Evolutionary conservation across 2,797 vertebrate genomes (phyloP).

Genomic region (Mallotus villosus): DNA sequence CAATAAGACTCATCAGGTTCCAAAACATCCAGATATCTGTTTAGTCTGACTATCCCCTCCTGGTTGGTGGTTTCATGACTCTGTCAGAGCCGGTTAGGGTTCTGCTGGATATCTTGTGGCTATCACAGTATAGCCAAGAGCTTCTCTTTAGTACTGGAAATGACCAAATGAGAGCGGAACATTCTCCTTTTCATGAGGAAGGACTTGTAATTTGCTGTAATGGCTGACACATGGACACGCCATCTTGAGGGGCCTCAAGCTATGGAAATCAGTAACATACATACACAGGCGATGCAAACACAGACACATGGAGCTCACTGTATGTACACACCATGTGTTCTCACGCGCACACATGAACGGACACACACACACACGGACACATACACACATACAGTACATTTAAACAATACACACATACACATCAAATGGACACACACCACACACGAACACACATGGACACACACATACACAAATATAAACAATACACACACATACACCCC

Average conservation of each 20-base stretch:
- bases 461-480: conserved; percentile 12
- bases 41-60: conserved; percentile 33
- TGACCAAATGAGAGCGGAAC: conserved; percentile 68
- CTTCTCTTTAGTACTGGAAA: conserved; percentile 65
- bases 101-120: conserved; percentile 46
- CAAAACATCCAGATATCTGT: conserved; percentile 34
- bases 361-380: conserved; percentile 5
- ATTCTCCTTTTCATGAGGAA: conserved; percentile 55
- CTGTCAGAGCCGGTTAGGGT: conserved; percentile 46
- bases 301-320: neutral
- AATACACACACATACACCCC: conserved; percentile 6
- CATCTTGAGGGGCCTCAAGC: conserved; percentile 53
- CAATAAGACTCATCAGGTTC: conserved; percentile 30
- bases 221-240: conserved; percentile 71
- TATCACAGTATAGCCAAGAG: conserved; percentile 52
- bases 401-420: conserved; percentile 16
- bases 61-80: conserved; percentile 43
- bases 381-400: neutral
- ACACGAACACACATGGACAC: conserved; percentile 23
- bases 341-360: conserved; percentile 15
- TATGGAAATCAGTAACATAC: conserved; percentile 50
- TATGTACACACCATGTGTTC: conserved; percentile 31
- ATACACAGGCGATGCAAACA: conserved; percentile 23
- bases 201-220: conserved; percentile 73
- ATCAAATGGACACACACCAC: conserved; percentile 6